phyloP scores from a whole-genome alignment of 2,888 invertebrate genomes.

The Pterobdella sp. region DNA sequence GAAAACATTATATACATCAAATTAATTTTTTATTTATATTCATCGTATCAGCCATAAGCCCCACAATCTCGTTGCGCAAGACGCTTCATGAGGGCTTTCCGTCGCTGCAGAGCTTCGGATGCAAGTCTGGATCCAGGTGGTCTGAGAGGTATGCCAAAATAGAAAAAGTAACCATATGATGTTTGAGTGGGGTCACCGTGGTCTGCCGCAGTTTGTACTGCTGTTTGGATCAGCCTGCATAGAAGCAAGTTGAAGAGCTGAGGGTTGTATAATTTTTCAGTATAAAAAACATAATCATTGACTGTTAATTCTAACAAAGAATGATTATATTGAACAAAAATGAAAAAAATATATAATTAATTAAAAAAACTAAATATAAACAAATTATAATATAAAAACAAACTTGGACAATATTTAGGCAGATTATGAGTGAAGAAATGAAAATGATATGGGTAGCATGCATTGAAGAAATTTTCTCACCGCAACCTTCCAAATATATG shows the following conservation, averaged over 20 bases:
- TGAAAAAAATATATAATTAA: too few species aligned
- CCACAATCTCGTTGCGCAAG: neutral
- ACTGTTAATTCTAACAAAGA: too few species aligned
- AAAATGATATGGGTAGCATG: too few species aligned
- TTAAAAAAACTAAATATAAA: too few species aligned
- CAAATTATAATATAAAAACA: too few species aligned
- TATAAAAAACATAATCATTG: too few species aligned
- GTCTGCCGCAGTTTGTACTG: slow-evolving; percentile 8
- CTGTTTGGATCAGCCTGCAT: slow-evolving; percentile 9
- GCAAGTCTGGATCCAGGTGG: slow-evolving; percentile 15
- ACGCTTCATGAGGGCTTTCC: slow-evolving; percentile 7
- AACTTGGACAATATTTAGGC: too few species aligned
- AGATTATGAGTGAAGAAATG: too few species aligned
- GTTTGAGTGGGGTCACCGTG: slow-evolving; percentile 22
- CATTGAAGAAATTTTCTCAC: too few species aligned
- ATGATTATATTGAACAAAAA: too few species aligned
- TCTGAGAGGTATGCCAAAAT: neutral
- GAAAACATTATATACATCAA: neutral
- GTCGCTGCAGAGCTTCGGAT: neutral
- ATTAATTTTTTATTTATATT: neutral
- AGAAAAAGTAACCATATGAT: slow-evolving; percentile 15
- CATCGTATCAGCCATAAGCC: too few species aligned
- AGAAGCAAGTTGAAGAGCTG: slow-evolving; percentile 9
- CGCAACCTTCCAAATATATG: neutral
- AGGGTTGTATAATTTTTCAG: neutral